Percentiles rank a stretch among this genome's conserved stretches.
Evolutionary conservation across 2,888 invertebrate genomes (phyloP).

Genomic region (Drosophila lacicola): DNA sequence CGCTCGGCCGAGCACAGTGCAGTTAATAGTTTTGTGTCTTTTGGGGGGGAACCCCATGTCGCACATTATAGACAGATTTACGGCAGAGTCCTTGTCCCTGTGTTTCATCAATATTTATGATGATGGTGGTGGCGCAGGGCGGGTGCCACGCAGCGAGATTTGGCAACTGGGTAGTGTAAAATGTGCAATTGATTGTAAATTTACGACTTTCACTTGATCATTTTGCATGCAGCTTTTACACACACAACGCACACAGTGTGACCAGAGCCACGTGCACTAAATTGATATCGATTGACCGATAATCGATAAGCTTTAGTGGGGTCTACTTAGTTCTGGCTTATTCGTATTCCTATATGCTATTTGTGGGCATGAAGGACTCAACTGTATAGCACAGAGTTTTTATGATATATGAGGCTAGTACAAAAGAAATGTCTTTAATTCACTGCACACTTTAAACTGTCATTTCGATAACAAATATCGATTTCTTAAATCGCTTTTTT

Average conservation of each 20-base stretch:
- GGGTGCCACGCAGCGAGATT: slow-evolving; percentile 22
- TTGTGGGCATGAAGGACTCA: too few species aligned
- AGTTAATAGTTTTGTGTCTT: slow-evolving; percentile 71
- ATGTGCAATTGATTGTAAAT: slow-evolving; percentile 62
- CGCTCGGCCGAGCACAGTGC: slow-evolving; percentile 47
- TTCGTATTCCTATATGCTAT: too few species aligned
- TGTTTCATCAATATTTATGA: slow-evolving; percentile 70
- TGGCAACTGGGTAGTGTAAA: slow-evolving; percentile 49
- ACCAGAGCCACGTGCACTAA: slow-evolving; percentile 28
- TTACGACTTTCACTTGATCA: slow-evolving; percentile 36
- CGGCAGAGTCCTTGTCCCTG: slow-evolving; percentile 32
- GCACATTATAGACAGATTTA: slow-evolving; percentile 61
- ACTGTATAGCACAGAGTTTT: too few species aligned
- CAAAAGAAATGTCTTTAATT: too few species aligned
- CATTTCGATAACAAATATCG: slow-evolving; percentile 3
- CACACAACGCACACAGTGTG: slow-evolving; percentile 28
- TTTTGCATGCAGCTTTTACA: slow-evolving; percentile 10
- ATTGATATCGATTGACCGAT: slow-evolving; percentile 16
- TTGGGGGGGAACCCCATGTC: slow-evolving; percentile 39
- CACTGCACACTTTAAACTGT: neutral
- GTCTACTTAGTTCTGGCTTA: neutral
- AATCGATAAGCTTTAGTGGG: neutral
- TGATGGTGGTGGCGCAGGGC: slow-evolving; percentile 42
- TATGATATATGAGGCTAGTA: too few species aligned
- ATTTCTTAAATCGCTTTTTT: neutral